Evolutionary conservation across 2,113 vertebrate genomes (phyloP).

Genomic region (Ovibos moschatus): DNA sequence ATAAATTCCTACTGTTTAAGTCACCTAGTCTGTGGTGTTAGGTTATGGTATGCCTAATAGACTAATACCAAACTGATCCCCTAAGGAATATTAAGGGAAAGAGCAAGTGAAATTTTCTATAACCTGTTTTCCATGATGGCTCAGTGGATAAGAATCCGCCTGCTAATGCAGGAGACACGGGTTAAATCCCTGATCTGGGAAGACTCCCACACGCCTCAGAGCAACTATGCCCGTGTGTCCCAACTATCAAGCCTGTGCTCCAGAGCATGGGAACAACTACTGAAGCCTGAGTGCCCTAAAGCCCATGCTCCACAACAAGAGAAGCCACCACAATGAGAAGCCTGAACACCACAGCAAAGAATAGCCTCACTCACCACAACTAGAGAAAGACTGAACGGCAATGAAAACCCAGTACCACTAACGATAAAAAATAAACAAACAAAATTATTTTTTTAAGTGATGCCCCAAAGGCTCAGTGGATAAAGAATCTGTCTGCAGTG

Average conservation of each 20-base stretch:
- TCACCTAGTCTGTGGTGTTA: not conserved
- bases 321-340: not conserved
- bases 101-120: not conserved
- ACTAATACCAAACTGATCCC: not conserved
- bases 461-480: not conserved
- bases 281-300: not conserved
- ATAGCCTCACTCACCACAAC: not conserved
- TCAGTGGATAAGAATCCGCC: not conserved
- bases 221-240: accelerated
- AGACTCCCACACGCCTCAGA: not conserved
- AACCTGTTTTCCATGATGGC: not conserved
- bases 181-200: not conserved
- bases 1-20: not conserved
- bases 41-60: not conserved
- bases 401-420: not conserved
- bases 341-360: not conserved
- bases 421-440: not conserved
- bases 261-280: not conserved
- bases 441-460: not conserved
- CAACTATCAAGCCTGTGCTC: not conserved
- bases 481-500: not conserved
- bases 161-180: not conserved
- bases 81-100: not conserved
- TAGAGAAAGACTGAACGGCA: not conserved
- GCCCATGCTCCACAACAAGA: not conserved